Percentiles rank a stretch among this genome's conserved stretches.
These are phyloP conservation scores for Psittacus erithacus DNA, from an alignment of 2,113 vertebrate genomes.

Conservation along the genomic window DNA sequence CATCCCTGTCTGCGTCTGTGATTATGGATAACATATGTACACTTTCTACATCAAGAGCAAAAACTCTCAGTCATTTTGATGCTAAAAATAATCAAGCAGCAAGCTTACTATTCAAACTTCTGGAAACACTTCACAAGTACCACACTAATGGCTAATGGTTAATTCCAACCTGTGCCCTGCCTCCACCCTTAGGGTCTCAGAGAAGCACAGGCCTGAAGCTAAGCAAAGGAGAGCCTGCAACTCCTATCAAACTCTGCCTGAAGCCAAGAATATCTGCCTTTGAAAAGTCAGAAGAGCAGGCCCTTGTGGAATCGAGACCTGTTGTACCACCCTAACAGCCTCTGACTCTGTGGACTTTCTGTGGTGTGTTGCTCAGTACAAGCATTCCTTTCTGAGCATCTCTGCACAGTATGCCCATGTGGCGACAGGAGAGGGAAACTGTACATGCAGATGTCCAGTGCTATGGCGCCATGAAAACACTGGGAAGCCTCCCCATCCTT, in stretches of 20 bases:
- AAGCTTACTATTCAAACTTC: background rate
- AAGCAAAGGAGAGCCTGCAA: background rate
- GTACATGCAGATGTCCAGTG: slow-evolving; percentile 76
- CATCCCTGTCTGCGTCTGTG: background rate
- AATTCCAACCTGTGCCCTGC: background rate
- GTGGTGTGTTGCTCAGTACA: slow-evolving; percentile 59
- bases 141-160: background rate
- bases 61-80: background rate
- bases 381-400: slow-evolving; percentile 74
- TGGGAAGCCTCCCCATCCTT: slow-evolving; percentile 58
- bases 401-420: slow-evolving; percentile 78
- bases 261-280: background rate
- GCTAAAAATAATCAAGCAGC: background rate
- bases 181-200: background rate
- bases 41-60: background rate
- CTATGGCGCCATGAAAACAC: slow-evolving; percentile 42
- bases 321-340: background rate
- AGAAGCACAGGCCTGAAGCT: background rate
- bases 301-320: background rate
- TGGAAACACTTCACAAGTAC: background rate
- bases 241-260: background rate
- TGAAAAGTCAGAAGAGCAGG: background rate
- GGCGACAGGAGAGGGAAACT: slow-evolving; percentile 63
- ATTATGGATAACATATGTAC: background rate
- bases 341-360: background rate